Conservation (phyloP, 2,888 invertebrate species). For the Chrysomela aeneicollis region DNA sequence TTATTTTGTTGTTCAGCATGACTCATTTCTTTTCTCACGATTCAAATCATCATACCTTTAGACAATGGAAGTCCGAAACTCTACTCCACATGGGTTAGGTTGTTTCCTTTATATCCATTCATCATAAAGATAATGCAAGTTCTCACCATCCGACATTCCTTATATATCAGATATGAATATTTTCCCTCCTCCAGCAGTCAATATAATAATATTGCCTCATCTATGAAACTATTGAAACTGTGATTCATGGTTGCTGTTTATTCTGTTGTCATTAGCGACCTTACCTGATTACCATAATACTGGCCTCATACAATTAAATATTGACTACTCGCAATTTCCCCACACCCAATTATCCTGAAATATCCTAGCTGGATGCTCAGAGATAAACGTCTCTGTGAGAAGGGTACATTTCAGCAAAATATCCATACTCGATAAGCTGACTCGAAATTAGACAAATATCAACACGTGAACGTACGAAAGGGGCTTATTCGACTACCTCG, state of each 20-base stretch:
- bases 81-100: no score
- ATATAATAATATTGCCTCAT: no score
- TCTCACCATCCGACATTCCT: no score
- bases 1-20: no score
- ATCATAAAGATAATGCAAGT: no score
- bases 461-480: background rate
- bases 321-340: background rate
- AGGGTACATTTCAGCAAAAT: background rate
- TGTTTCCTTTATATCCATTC: no score
- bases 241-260: background rate
- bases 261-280: background rate
- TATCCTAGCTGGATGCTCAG: background rate
- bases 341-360: background rate
- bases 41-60: no score
- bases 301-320: background rate
- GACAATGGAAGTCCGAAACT: no score
- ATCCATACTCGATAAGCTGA: background rate
- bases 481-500: background rate
- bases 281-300: background rate
- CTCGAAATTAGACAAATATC: background rate
- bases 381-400: background rate
- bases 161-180: no score
- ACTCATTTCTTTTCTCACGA: no score
- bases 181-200: no score
- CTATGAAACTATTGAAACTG: no score